Evolutionary conservation across 1,140 invertebrate species (phyloP).

Genomic region (Drosophila busckii): DNA sequence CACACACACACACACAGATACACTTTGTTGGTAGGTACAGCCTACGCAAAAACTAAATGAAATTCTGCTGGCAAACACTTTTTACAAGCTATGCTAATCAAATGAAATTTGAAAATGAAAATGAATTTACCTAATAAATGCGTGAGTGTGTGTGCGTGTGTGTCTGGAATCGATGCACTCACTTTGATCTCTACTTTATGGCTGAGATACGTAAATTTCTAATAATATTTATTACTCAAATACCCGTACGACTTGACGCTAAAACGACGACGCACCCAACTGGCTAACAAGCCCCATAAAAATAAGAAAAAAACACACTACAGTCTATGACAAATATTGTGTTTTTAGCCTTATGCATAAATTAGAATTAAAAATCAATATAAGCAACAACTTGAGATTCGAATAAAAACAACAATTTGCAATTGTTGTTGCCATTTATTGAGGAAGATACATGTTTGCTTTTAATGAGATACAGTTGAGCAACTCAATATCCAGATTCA

Average conservation of each 20-base stretch:
- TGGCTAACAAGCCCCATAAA: slow-evolving; percentile 11
- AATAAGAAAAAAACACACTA: slow-evolving; percentile 7
- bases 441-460: too few relatives aligned
- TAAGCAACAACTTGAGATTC: slow-evolving; percentile 5
- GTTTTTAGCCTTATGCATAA: too few relatives aligned
- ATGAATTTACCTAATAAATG: slow-evolving; percentile 3
- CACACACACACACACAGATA: slow-evolving; percentile 36
- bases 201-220: slow-evolving; percentile 1
- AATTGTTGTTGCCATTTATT: too few relatives aligned
- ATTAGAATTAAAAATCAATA: slow-evolving; percentile 8
- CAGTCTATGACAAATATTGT: background rate
- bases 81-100: slow-evolving; percentile 10
- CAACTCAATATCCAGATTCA: too few relatives aligned
- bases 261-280: slow-evolving; percentile 11
- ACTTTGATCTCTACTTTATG: slow-evolving; percentile 8
- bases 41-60: slow-evolving; percentile 49
- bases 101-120: too few relatives aligned
- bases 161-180: slow-evolving; percentile 22
- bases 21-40: slow-evolving; percentile 62
- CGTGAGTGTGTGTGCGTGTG: slow-evolving; percentile 1
- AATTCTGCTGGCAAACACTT: slow-evolving; percentile 37
- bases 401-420: slow-evolving; percentile 1
- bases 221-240: background rate
- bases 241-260: too few relatives aligned
- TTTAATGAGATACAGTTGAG: too few relatives aligned